These are phyloP conservation scores for Pongo abelii DNA, from an alignment of 2,113 vertebrate genomes.

Conservation along the genomic window DNA sequence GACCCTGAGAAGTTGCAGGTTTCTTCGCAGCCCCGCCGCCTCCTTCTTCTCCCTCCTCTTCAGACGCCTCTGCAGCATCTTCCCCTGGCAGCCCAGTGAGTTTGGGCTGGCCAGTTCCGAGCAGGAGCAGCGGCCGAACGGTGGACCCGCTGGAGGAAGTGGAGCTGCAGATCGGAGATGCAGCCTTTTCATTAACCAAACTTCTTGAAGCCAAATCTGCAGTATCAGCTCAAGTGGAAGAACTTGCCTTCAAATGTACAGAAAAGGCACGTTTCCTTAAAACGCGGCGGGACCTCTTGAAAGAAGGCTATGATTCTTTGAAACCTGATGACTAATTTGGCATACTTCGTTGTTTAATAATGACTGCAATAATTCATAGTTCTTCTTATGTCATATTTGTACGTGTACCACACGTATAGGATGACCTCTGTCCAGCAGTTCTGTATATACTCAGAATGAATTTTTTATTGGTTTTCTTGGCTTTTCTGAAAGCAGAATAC, in stretches of 20 bases:
- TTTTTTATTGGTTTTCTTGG: neutral
- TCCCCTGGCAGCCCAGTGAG: neutral
- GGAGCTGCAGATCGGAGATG: slow-evolving; percentile 85
- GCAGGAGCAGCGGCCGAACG: neutral
- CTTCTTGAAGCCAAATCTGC: slow-evolving; percentile 84
- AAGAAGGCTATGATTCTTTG: slow-evolving; percentile 84
- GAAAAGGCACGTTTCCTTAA: slow-evolving; percentile 86
- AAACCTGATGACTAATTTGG: slow-evolving; percentile 75
- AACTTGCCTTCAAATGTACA: slow-evolving; percentile 84
- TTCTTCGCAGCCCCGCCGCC: neutral
- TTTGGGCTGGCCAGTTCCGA: neutral
- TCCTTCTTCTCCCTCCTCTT: slow-evolving; percentile 2
- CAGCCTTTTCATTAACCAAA: slow-evolving; percentile 83
- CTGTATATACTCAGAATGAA: neutral
- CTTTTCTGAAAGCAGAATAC: slow-evolving; percentile 40
- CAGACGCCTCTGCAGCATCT: neutral
- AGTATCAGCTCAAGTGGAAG: slow-evolving; percentile 85
- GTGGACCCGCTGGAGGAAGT: slow-evolving; percentile 80
- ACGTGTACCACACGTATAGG: neutral
- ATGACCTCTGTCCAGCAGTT: neutral
- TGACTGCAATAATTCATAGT: neutral
- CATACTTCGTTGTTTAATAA: neutral
- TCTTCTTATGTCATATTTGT: neutral
- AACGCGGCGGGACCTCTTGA: slow-evolving; percentile 84
- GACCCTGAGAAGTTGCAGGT: neutral